Evolutionary conservation across 1,140 invertebrate genomes (phyloP), one percentile per base, ranked within the genome.

Genomic region (Caenorhabditis latens): DNA sequence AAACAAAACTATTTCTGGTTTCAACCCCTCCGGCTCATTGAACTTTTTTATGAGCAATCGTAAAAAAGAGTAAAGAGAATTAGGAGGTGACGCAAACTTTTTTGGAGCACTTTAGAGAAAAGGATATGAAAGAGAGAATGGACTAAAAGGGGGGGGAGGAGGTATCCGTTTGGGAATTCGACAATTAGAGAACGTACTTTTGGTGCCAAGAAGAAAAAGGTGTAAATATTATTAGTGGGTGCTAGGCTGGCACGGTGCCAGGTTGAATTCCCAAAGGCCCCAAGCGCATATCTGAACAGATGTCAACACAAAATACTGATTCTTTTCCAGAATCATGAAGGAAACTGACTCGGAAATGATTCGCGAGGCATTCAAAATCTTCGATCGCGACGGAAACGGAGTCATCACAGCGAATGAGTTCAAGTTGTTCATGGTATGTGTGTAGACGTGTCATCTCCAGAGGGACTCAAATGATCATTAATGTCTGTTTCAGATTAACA

Each of bases 351-450:
- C 88, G 24, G 88, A 89, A 57, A 89, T 89, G 88, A 89, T 89
- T 43, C 75, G 89, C 11, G 89, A 89, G 75, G 89, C 89, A 21
- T 89, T 89, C 82, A 89, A 89, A 61, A 95, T 96, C 65, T 97
- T 97, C 91, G 96, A 97, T 93, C 96, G 96, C 93, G 96, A 97
- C 93, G 96, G 96, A 90, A 96, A 97, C 90, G 97, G 97, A 0
- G 94, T 96, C 91, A 96, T 98, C 92, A 95, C 96, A 2, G 96
- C 96, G 8, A 94, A 95, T 86, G 96, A 97, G 92, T 93, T 98
- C 61, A 95, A 96, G 84, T 96, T 96, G 90, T 96, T 98, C 48
- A 97, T 98, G 96, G 87, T 88, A 32, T 50, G 84, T 48, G 53
- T 24, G 13, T 13, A n/a, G 57, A 58, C 61, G 21, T 86, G 84